Evolutionary conservation across 2,113 vertebrate genomes (phyloP).

Genomic region (Okapia johnstoni): DNA sequence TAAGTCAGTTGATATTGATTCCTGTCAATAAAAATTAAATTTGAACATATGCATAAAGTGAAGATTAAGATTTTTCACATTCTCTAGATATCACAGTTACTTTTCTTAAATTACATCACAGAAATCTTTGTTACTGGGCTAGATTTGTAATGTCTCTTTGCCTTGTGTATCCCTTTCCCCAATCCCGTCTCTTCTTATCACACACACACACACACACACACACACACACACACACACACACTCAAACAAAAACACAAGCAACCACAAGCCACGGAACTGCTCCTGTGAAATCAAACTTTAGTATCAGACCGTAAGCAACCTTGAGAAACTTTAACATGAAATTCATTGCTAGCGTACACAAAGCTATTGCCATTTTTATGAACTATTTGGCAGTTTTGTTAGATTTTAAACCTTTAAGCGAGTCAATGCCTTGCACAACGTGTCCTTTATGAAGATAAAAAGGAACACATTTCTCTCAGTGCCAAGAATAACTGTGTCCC

Average conservation of each 20-base stretch:
- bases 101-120: neutral
- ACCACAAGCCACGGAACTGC: neutral
- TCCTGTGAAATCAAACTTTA: neutral
- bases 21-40: neutral
- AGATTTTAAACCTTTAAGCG: neutral
- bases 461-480: neutral
- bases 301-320: neutral
- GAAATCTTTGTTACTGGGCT: neutral
- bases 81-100: neutral
- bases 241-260: neutral
- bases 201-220: neutral
- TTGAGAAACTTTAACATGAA: neutral
- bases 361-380: neutral
- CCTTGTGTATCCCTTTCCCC: neutral
- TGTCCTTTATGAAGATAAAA: constrained; percentile 1
- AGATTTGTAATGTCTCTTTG: neutral
- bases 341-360: neutral
- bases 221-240: neutral
- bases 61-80: neutral
- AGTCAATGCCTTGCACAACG: neutral
- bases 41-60: neutral
- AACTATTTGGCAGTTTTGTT: neutral
- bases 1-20: neutral
- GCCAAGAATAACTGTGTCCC: neutral
- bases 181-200: neutral